Evolutionary conservation across 2,113 vertebrate genomes (phyloP), one percentile per base, ranked within the genome.

Genomic region (Xiphophorus hellerii): DNA sequence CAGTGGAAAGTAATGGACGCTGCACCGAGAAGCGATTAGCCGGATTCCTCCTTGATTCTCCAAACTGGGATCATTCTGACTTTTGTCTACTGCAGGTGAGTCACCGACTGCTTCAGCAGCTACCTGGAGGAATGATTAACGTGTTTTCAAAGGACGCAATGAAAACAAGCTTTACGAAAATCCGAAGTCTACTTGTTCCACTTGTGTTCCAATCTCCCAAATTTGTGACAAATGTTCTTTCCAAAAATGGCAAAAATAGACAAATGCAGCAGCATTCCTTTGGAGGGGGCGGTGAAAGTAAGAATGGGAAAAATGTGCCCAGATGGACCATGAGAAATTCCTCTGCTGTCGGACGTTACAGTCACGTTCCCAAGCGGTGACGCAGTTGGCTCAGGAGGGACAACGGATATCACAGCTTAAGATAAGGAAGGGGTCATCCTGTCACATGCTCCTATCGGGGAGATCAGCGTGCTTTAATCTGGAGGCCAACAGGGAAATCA

Each of bases 301-400:
- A 73, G 74, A 88, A 90, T 84, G 77, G 63, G 73, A 78, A 78
- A 90, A 85, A 89, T 90, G 62, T 73, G 76, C 76, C 61, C 1
- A 85, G 81, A 6, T 20, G 44, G 17, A 42, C 13, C 39, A 42
- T 42, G 39, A 42, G 39, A 91, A 89, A 90, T 91, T 87, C 84
- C 81, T 87, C 30, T 69, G 78, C 81, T 88, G 79, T 90, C 90
- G 85, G 73, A 77, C 83, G 81, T 80, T 78, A 88, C 74, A 77
- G 88, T 69, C 76, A 71, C 77, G 86, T 90, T 89, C 80, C 87
- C 82, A 87, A 78, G 85, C 77, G 79, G 65, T 61, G 63, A 74
- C 62, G 44, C 62, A 12, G 28, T 65, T 61, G 58, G 31, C 31
- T 54, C 35, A 58, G 63, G 54, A 51, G 15, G 71, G 68, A 42